phyloP scores from a whole-genome alignment of 2,113 vertebrate species.

The Melanerpes formicivorus region DNA sequence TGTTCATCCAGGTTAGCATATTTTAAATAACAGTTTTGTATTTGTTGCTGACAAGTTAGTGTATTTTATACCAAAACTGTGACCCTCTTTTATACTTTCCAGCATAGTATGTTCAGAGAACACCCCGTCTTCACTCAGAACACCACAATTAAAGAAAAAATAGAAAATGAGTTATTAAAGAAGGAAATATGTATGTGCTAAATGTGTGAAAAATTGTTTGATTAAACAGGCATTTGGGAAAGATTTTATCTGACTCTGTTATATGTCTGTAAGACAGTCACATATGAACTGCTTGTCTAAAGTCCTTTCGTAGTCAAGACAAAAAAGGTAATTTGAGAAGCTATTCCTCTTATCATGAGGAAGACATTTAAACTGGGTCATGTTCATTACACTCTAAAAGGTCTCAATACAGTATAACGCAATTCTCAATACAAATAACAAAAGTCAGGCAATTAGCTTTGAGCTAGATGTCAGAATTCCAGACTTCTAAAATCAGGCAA shows the following conservation, averaged over 20 bases:
- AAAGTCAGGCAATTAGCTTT: not conserved
- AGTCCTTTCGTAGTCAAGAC: slow-evolving; percentile 1
- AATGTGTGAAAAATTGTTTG: not conserved
- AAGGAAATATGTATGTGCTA: not conserved
- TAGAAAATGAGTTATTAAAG: not conserved
- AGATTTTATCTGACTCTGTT: not conserved
- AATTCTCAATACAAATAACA: not conserved
- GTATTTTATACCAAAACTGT: not conserved
- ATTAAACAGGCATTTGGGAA: not conserved
- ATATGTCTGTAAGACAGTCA: not conserved
- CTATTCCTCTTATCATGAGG: not conserved
- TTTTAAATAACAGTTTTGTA: not conserved
- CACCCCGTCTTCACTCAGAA: not conserved
- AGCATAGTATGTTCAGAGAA: not conserved
- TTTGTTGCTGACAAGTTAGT: not conserved
- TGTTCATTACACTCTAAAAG: not conserved
- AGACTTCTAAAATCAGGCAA: not conserved
- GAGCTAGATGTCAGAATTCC: not conserved
- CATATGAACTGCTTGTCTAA: not conserved
- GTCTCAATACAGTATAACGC: not conserved
- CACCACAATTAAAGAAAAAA: not conserved
- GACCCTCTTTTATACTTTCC: not conserved
- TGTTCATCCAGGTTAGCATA: not conserved
- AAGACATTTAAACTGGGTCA: slow-evolving; percentile 11
- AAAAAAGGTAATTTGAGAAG: not conserved